A percentile compares a stretch with the other conserved stretches of the same genome.
Conservation (phyloP, 2,888 invertebrate genomes). For the Euzophera pinguis region DNA sequence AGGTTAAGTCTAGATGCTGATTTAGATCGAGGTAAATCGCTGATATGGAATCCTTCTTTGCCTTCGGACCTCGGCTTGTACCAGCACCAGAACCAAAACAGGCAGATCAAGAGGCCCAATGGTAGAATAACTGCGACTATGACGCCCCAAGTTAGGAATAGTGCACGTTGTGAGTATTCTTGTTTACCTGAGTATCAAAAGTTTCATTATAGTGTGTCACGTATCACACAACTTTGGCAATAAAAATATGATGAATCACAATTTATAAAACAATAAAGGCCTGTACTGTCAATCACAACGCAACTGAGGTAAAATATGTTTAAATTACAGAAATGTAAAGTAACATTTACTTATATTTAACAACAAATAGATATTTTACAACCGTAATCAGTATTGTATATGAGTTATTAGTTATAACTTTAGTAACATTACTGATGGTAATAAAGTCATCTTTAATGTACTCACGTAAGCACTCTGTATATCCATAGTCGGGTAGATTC, state of each 20-base stretch:
- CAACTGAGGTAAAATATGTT: no score
- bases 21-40: constrained; percentile 78
- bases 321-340: no score
- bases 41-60: constrained; percentile 78
- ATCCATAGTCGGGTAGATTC: constrained; percentile 91
- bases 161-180: constrained; percentile 84
- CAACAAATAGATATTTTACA: no score
- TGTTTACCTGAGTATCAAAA: constrained; percentile 79
- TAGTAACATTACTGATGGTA: no score
- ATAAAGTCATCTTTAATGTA: no score
- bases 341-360: no score
- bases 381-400: neutral
- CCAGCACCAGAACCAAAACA: constrained; percentile 82
- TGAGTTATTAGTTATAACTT: no score
- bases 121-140: constrained; percentile 87
- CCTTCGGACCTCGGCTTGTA: constrained; percentile 78
- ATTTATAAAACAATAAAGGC: no score
- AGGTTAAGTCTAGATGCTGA: constrained; percentile 80
- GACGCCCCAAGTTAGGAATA: constrained; percentile 87
- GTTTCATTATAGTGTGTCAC: constrained; percentile 8
- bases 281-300: no score
- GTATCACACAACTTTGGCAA: no score
- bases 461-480: constrained; percentile 95
- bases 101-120: constrained; percentile 80
- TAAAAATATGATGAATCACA: no score